These are phyloP conservation scores for Physocephala rufipes DNA, from an alignment of 2,888 invertebrate species.

Conservation along the genomic window DNA sequence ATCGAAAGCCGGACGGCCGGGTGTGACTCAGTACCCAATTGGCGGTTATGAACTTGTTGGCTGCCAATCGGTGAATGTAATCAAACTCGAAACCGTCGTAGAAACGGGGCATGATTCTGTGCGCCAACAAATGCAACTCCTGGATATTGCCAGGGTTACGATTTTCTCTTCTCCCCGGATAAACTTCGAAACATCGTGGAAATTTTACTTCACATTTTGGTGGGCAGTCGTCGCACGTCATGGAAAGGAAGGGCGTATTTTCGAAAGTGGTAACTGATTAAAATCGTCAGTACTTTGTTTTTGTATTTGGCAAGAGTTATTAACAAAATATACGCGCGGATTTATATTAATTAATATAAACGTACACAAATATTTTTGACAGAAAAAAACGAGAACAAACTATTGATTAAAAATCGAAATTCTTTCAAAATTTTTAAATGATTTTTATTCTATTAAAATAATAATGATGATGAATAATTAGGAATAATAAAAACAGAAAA, in stretches of 20 bases:
- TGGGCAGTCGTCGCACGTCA: slow-evolving; percentile 49
- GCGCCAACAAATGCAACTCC: slow-evolving; percentile 60
- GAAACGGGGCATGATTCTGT: slow-evolving; percentile 62
- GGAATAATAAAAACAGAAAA: too few relatives aligned
- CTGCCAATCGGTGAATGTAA: slow-evolving; percentile 55
- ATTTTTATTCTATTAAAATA: background rate
- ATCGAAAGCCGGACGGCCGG: slow-evolving; percentile 61
- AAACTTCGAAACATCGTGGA: slow-evolving; percentile 56
- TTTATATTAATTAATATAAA: background rate
- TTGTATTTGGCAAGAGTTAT: too few relatives aligned
- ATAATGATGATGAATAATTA: background rate
- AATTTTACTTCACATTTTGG: slow-evolving; percentile 52
- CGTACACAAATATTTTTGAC: background rate
- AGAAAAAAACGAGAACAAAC: background rate
- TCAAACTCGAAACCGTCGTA: slow-evolving; percentile 61
- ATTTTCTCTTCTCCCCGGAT: slow-evolving; percentile 51
- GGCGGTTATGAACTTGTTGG: slow-evolving; percentile 57
- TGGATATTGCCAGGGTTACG: slow-evolving; percentile 63
- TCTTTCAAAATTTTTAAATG: background rate
- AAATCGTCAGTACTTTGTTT: background rate
- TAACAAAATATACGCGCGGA: too few relatives aligned
- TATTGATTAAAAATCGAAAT: background rate
- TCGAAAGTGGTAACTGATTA: background rate
- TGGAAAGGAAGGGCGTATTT: slow-evolving; percentile 24
- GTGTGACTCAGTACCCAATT: slow-evolving; percentile 62